Evolutionary conservation across 2,113 vertebrate genomes (phyloP).

Genomic region (Elephas maximus): DNA sequence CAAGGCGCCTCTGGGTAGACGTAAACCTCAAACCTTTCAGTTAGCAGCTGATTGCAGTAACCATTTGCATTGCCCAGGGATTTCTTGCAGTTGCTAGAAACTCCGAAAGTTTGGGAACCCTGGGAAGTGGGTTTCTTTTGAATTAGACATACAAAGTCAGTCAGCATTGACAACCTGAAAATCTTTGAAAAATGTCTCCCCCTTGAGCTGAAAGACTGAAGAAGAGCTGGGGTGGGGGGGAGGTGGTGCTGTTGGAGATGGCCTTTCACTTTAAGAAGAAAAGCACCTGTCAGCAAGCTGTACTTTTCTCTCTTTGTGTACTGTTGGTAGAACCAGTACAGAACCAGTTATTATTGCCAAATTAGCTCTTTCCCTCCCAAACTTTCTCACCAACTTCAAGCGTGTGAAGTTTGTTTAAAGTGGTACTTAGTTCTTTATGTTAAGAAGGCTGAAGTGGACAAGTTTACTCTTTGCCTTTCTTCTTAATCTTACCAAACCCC

Average conservation of each 20-base stretch:
- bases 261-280: slow-evolving; percentile 48
- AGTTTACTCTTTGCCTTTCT: background rate
- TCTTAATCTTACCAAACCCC: background rate
- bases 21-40: background rate
- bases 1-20: background rate
- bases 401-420: background rate
- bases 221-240: background rate
- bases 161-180: background rate
- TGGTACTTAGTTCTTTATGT: background rate
- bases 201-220: background rate
- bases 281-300: background rate
- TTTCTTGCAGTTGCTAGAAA: background rate
- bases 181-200: background rate
- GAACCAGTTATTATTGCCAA: background rate
- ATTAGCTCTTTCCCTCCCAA: background rate
- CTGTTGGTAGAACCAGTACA: background rate
- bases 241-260: background rate
- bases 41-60: background rate
- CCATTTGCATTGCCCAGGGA: background rate
- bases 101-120: background rate
- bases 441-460: background rate
- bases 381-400: slow-evolving; percentile 27
- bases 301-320: background rate
- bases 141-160: background rate
- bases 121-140: background rate